Conservation (phyloP, 37 sponge, comb jelly and placozoan species). For the Crambe crambe region DNA sequence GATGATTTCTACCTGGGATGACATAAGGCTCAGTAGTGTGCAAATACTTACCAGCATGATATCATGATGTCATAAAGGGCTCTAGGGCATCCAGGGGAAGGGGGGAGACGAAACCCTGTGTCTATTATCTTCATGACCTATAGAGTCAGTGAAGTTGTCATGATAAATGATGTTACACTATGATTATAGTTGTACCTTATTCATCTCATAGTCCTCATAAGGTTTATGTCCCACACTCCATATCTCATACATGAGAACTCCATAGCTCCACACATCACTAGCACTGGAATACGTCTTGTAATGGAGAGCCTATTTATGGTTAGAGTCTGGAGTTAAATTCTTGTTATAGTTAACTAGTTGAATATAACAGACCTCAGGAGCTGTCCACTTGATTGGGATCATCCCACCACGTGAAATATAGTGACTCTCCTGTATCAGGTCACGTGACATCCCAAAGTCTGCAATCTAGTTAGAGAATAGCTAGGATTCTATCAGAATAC, state of each 20-base stretch:
- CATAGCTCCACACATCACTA: constrained; percentile 16
- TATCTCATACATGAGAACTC: not conserved
- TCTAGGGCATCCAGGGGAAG: constrained; percentile 8
- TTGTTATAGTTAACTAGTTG: not conserved
- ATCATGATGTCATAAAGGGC: not conserved
- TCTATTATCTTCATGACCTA: not conserved
- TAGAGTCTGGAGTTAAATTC: not conserved
- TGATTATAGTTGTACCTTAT: not conserved
- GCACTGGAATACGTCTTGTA: constrained; percentile 1
- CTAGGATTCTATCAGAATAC: no score
- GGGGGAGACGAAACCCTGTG: not conserved
- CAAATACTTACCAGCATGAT: constrained; percentile 4
- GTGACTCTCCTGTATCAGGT: not conserved
- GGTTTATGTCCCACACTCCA: constrained; percentile 6
- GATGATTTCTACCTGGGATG: no score
- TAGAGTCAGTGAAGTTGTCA: no score
- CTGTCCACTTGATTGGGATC: constrained; percentile 11
- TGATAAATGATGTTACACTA: not conserved
- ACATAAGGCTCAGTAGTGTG: no score
- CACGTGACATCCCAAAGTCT: constrained; percentile 13
- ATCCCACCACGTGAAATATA: constrained; percentile 1
- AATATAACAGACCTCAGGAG: not conserved
- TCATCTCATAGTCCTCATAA: not conserved
- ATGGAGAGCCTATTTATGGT: not conserved
- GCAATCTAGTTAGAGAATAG: no score